A percentile compares a stretch with the other conserved stretches of the same genome.
phyloP scores from a whole-genome alignment of 2,113 vertebrate species.

The Sceloporus undulatus region DNA sequence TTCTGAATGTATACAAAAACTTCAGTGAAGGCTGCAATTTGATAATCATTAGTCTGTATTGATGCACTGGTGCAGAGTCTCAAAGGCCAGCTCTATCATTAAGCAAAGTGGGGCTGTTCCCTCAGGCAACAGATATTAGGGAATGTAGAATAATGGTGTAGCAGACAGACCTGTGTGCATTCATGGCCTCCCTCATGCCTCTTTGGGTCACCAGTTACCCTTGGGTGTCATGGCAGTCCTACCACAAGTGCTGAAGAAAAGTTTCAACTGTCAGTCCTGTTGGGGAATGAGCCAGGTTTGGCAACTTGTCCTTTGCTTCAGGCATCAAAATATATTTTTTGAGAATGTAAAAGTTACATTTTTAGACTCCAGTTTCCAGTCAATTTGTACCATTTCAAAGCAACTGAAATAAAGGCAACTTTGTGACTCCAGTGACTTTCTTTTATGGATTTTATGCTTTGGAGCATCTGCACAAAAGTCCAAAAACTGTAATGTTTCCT shows the following conservation, averaged over 20 bases:
- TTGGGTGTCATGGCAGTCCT: neutral
- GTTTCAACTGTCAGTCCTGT: neutral
- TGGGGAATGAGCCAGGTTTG: neutral
- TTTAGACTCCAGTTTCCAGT: too few relatives aligned
- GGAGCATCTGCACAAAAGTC: too few relatives aligned
- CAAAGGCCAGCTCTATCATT: neutral
- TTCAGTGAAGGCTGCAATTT: slow-evolving; percentile 34
- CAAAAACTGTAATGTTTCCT: too few relatives aligned
- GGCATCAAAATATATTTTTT: neutral
- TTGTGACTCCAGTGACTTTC: too few relatives aligned
- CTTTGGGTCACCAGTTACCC: neutral
- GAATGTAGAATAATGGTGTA: neutral
- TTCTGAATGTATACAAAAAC: slow-evolving; percentile 10
- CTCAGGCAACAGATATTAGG: neutral
- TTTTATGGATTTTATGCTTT: too few relatives aligned
- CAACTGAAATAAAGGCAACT: too few relatives aligned
- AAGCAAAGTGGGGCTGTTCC: neutral
- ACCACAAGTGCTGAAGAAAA: neutral
- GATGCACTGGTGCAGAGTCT: neutral
- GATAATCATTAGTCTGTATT: slow-evolving; percentile 40
- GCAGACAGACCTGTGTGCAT: neutral
- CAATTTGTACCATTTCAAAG: neutral
- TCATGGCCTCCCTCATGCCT: too few relatives aligned
- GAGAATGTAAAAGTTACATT: too few relatives aligned
- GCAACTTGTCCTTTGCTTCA: neutral